A percentile compares a stretch with the other conserved stretches of the same genome.
These are phyloP conservation scores for Drosophila pallidifrons DNA, from an alignment of 1,140 invertebrate species.

Conservation along the genomic window DNA sequence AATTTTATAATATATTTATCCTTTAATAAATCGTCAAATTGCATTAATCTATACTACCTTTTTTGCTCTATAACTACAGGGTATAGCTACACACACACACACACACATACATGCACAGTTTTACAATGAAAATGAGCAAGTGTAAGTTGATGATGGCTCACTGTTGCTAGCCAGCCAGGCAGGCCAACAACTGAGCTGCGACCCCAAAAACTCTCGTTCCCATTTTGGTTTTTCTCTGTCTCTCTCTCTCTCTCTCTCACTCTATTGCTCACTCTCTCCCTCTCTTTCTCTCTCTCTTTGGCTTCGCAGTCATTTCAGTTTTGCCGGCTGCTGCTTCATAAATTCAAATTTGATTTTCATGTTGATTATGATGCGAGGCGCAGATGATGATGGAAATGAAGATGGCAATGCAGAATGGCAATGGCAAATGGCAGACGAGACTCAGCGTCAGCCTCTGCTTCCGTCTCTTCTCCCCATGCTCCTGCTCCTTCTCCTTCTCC, in stretches of 20 bases:
- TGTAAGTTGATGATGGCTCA: constrained; percentile 60
- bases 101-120: constrained; percentile 2
- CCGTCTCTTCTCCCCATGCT: background rate
- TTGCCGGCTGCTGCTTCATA: constrained; percentile 63
- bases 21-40: no score
- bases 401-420: constrained; percentile 65
- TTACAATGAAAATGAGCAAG: constrained; percentile 75
- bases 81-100: constrained; percentile 4
- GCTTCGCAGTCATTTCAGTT: constrained; percentile 16
- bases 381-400: constrained; percentile 79
- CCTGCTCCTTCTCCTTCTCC: background rate
- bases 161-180: constrained; percentile 2
- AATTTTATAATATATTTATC: no score
- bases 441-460: constrained; percentile 20
- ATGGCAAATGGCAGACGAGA: constrained; percentile 60
- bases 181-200: constrained; percentile 3
- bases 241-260: background rate
- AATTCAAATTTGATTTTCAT: constrained; percentile 84
- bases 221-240: background rate
- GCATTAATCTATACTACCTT: no score
- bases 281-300: background rate
- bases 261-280: background rate
- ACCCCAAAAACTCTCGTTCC: background rate
- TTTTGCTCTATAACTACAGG: background rate
- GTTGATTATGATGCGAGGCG: constrained; percentile 77